Conservation (phyloP, 2,888 invertebrate species). For the Chloroclystis v-ata region DNA sequence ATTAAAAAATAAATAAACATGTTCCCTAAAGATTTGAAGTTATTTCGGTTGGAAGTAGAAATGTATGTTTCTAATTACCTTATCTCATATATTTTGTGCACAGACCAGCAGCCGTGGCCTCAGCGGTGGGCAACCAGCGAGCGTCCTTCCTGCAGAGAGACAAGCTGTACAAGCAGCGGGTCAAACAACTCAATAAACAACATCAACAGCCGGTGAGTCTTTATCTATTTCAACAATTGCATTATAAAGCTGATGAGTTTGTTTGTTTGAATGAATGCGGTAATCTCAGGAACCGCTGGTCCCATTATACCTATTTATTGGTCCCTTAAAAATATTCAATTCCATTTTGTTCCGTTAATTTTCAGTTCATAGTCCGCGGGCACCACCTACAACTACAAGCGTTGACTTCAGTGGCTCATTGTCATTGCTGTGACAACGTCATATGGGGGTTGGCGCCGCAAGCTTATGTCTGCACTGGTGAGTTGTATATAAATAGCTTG, state of each 20-base stretch:
- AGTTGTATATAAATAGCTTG: background rate
- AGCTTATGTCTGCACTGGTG: constrained; percentile 94
- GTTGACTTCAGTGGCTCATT: constrained; percentile 92
- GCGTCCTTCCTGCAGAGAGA: constrained; percentile 67
- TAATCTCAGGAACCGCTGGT: no score
- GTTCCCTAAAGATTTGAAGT: no score
- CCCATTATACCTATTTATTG: no score
- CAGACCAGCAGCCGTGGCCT: constrained; percentile 65
- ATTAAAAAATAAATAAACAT: no score
- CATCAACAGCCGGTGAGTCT: constrained; percentile 69
- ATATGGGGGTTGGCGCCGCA: constrained; percentile 98
- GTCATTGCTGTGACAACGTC: constrained; percentile 94
- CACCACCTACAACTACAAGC: constrained; percentile 94
- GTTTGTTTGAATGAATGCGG: no score
- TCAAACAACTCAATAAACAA: constrained; percentile 66
- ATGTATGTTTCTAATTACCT: no score
- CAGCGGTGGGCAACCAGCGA: constrained; percentile 55
- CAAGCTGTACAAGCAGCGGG: constrained; percentile 68
- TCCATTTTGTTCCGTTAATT: background rate
- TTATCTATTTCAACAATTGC: no score
- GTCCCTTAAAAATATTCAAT: no score
- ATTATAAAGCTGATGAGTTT: no score
- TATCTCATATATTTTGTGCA: no score
- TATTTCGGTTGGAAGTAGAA: no score
- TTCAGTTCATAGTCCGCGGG: constrained; percentile 87